These are phyloP conservation scores for Lamellibrachia luymesi DNA, from an alignment of 1,140 invertebrate genomes.

Conservation along the genomic window DNA sequence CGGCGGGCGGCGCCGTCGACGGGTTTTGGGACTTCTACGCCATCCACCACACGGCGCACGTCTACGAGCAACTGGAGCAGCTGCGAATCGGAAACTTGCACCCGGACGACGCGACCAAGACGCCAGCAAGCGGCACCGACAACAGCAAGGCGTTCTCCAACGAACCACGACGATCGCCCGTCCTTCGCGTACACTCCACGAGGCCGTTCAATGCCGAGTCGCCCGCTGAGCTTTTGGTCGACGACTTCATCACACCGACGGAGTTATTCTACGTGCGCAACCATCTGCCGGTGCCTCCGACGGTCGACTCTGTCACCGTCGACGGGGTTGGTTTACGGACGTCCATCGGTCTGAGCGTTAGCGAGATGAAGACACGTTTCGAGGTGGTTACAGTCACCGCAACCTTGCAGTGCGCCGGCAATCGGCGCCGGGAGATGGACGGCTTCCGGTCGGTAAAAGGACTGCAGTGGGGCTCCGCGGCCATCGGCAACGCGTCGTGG, in stretches of 20 bases:
- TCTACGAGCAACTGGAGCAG: constrained; percentile 66
- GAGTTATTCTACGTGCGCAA: constrained; percentile 92
- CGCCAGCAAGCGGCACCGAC: constrained; percentile 59
- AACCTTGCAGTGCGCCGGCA: constrained; percentile 94
- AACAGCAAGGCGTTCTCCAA: constrained; percentile 82
- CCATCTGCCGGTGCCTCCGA: constrained; percentile 57
- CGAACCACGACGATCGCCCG: constrained; percentile 79
- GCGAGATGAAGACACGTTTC: constrained; percentile 74
- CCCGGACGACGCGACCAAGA: constrained; percentile 40
- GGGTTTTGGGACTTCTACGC: constrained; percentile 95
- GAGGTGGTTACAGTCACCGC: constrained; percentile 73
- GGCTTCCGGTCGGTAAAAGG: constrained; percentile 79
- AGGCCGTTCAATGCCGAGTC: constrained; percentile 97
- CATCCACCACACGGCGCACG: constrained; percentile 82
- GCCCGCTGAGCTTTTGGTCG: constrained; percentile 73
- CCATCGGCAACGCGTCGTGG: constrained; percentile 93
- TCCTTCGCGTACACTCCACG: constrained; percentile 69
- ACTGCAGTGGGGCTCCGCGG: constrained; percentile 83
- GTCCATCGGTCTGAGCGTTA: constrained; percentile 69
- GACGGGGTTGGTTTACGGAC: constrained; percentile 60
- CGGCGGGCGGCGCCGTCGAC: constrained; percentile 82
- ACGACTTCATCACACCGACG: constrained; percentile 84
- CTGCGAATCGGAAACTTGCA: constrained; percentile 77
- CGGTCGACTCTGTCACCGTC: constrained; percentile 67
- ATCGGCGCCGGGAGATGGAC: constrained; percentile 87